Conservation (phyloP, 2,797 vertebrate species). For the Eptatretus atami region DNA sequence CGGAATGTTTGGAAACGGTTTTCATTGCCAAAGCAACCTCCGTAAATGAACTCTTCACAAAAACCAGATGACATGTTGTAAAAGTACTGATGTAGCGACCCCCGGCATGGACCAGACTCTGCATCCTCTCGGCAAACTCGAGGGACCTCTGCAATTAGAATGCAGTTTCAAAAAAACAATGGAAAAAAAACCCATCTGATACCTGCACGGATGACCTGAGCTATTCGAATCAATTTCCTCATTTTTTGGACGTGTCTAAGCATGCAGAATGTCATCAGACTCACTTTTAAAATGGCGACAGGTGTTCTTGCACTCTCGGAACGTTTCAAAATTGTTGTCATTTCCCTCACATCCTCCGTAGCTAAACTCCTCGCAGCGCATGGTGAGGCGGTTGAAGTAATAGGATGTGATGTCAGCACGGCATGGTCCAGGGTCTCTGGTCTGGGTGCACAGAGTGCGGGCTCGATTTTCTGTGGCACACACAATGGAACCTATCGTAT, state of each 20-base stretch:
- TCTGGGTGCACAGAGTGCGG: constrained; percentile 22
- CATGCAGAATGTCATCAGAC: too few relatives aligned
- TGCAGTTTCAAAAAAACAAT: too few relatives aligned
- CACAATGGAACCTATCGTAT: too few relatives aligned
- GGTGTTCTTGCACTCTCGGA: constrained; percentile 23
- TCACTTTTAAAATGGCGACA: constrained; percentile 14
- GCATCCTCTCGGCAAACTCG: constrained; percentile 29
- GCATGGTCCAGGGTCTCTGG: constrained; percentile 36
- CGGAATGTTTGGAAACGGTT: constrained; percentile 30
- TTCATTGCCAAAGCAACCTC: constrained; percentile 24
- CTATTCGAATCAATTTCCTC: too few relatives aligned
- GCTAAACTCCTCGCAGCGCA: constrained; percentile 27
- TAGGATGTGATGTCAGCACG: constrained; percentile 30
- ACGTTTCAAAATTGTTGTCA: constrained; percentile 38
- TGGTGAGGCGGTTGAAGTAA: constrained; percentile 25
- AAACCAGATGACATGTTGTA: constrained; percentile 51
- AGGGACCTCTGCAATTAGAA: constrained; percentile 26
- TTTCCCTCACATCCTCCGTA: constrained; percentile 74
- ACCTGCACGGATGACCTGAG: too few relatives aligned
- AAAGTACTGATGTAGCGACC: constrained; percentile 19
- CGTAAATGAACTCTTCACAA: constrained; percentile 34
- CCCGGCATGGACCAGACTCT: constrained; percentile 22
- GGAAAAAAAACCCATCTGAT: too few relatives aligned
- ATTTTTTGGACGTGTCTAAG: too few relatives aligned
- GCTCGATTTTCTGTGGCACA: too few relatives aligned